Conservation (phyloP, 2,888 invertebrate genomes). For the Tinea semifulvella region DNA sequence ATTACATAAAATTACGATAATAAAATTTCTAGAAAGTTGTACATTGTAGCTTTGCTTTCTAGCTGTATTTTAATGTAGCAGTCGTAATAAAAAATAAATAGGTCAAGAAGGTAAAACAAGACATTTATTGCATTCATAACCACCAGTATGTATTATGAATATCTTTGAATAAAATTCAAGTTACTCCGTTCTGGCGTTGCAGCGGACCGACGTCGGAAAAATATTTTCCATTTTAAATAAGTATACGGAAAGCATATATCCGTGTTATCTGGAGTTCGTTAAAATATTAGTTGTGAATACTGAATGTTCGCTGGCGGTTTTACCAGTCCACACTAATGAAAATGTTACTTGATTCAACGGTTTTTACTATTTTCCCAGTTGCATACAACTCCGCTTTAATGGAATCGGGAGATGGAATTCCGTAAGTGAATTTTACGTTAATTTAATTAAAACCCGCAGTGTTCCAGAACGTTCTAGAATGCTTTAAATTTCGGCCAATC, state of each 20-base stretch:
- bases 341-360: conserved; percentile 29
- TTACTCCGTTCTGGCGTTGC: conserved; percentile 14
- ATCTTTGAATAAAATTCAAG: conserved; percentile 10
- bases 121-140: conserved; percentile 3
- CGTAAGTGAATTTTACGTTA: neutral
- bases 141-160: too few relatives aligned
- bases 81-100: too few relatives aligned
- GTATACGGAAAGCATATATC: conserved; percentile 55
- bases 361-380: conserved; percentile 11
- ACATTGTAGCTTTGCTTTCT: too few relatives aligned
- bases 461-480: neutral
- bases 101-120: neutral
- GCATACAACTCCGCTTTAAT: conserved; percentile 12
- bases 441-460: conserved; percentile 11
- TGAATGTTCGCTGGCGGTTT: conserved; percentile 33
- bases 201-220: conserved; percentile 43
- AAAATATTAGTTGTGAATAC: conserved; percentile 54
- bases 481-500: neutral
- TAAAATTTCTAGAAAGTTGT: too few relatives aligned
- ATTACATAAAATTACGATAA: too few relatives aligned
- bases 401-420: conserved; percentile 10
- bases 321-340: conserved; percentile 45
- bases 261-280: conserved; percentile 57
- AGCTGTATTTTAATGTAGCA: too few relatives aligned
- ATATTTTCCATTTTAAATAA: conserved; percentile 64